Evolutionary conservation across 2,113 vertebrate genomes (phyloP), one percentile per base, ranked within the genome.

Genomic region (Seriola quinqueradiata): DNA sequence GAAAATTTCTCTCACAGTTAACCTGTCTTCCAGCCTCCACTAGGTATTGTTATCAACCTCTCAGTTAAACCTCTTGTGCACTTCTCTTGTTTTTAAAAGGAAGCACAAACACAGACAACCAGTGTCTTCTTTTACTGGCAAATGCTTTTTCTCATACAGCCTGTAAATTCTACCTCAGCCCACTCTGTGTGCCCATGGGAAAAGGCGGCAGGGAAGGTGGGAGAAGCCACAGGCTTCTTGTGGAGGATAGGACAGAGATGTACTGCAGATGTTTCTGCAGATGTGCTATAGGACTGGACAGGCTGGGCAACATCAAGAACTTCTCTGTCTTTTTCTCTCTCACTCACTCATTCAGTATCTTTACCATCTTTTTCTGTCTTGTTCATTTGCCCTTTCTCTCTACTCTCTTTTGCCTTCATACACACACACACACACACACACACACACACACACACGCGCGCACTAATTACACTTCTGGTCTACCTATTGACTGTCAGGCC

Each of bases 381-480:
- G 57, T 64, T 79, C 59, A 50, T 83, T 82, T 80, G 68, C 25
- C 70, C 74, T 59, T 86, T 72, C 46, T 55, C 52, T 77, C 52
- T 19, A 13, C 52, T 70, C 38, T 70, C 48, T 58, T 64, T 59
- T 52, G 25, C 73, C 50, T n/a, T 48, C 67, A 79, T 23, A 73
- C 63, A 77, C 52, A 64, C 76, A 57, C 42, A 68, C 72, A 77
- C 52, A 64, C 76, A 52, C 42, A 68, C 52, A 64, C 76, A 64
- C 76, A 57, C 42, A 68, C 72, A 77, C 52, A 64, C 76, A 52
- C 42, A 68, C 52, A 64, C 76, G 50, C 36, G 64, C 1, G 3
- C 77, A 85, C 77, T 90, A 90, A 91, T 90, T 90, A 86, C 70
- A 82, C 83, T 68, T 14, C 66, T 76, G 63, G 75, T 82, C 55